Conservation (phyloP, 2,888 invertebrate species). For the Willowsia nigromaculata region DNA sequence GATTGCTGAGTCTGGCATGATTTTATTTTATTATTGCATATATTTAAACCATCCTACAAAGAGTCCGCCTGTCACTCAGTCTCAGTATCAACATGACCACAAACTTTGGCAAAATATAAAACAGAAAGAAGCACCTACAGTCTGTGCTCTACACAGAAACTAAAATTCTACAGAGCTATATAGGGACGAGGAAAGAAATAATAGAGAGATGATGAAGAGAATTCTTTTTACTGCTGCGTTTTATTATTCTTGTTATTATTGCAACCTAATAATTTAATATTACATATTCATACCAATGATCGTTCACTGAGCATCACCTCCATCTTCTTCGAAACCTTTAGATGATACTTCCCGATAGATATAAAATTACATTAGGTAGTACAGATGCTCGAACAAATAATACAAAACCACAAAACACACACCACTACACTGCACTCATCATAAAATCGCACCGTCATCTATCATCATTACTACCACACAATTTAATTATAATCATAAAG, state of each 20-base stretch:
- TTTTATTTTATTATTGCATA: background rate
- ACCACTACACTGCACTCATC: background rate
- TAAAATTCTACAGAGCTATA: too few species aligned
- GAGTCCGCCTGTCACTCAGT: background rate
- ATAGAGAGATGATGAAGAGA: background rate
- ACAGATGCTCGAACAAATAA: background rate
- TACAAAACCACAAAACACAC: background rate
- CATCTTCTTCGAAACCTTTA: background rate
- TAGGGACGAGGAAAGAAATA: background rate
- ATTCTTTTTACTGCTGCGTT: background rate
- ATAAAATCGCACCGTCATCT: background rate
- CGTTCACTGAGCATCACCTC: background rate
- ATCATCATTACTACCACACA: background rate
- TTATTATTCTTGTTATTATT: background rate
- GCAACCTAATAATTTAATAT: background rate
- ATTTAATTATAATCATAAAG: background rate
- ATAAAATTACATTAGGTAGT: background rate
- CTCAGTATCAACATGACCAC: background rate
- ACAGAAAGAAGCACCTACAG: background rate
- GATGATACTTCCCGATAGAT: background rate
- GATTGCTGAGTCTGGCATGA: background rate
- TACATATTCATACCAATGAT: slow-evolving; percentile 5
- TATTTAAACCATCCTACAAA: background rate
- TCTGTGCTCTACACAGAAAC: too few species aligned
- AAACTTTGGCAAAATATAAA: background rate